phyloP scores from a whole-genome alignment of 2,113 vertebrate genomes.

The Ceyx cyanopectus region DNA sequence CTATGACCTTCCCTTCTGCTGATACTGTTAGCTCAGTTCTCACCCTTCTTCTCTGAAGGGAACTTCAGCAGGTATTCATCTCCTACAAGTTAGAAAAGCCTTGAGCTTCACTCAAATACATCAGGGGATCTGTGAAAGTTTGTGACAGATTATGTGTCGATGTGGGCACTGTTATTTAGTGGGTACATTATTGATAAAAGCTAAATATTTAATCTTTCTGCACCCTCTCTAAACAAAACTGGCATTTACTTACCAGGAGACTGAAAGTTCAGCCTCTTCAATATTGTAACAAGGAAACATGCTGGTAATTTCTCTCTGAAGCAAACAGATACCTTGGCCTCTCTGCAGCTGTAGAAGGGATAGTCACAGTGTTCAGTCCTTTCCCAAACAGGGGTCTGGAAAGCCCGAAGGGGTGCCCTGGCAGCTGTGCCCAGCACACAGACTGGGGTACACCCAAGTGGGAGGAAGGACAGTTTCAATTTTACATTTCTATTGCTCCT shows the following conservation, averaged over 20 bases:
- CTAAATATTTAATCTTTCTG: slow-evolving; percentile 63
- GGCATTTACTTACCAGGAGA: slow-evolving; percentile 48
- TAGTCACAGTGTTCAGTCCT: accelerated
- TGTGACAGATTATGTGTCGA: slow-evolving; percentile 27
- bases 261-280: slow-evolving; percentile 60
- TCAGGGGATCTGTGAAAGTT: not conserved
- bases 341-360: not conserved
- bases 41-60: not conserved
- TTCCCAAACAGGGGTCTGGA: not conserved
- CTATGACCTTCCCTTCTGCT: slow-evolving; percentile 18
- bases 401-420: not conserved
- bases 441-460: accelerated
- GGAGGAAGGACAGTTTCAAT: not conserved
- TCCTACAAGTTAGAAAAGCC: not conserved
- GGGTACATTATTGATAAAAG: slow-evolving; percentile 62
- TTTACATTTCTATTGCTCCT: not conserved
- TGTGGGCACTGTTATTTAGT: slow-evolving; percentile 16
- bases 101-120: not conserved
- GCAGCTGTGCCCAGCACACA: not conserved
- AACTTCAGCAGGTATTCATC: slow-evolving; percentile 2
- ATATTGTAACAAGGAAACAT: not conserved
- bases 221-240: slow-evolving; percentile 51
- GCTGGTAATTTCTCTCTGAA: not conserved
- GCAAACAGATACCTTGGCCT: not conserved
- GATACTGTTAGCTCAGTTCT: not conserved